A percentile compares a stretch with the other conserved stretches of the same genome.
phyloP scores from a whole-genome alignment of 2,888 invertebrate genomes.

The Argyresthia goedartella region DNA sequence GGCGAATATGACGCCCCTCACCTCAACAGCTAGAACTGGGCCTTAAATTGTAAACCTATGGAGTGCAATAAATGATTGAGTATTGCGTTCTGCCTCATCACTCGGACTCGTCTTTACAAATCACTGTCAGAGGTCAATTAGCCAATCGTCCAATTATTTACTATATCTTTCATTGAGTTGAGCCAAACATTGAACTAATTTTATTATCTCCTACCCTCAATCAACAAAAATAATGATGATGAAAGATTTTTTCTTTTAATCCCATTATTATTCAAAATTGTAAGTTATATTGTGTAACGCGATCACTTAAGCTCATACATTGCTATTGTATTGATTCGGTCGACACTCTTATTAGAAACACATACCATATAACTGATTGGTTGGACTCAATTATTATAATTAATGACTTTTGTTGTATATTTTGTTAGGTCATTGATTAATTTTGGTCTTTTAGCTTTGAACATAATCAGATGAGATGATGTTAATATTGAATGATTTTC shows the following conservation, averaged over 20 bases:
- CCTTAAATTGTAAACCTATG: too few relatives aligned
- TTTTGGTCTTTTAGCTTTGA: conserved; percentile 62
- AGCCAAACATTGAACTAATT: too few relatives aligned
- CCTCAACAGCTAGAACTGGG: too few relatives aligned
- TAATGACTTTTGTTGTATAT: conserved; percentile 72
- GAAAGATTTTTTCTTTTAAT: conserved; percentile 66
- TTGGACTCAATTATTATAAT: conserved; percentile 68
- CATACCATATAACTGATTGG: conserved; percentile 43
- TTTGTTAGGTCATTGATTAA: conserved; percentile 72
- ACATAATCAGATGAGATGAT: conserved; percentile 61
- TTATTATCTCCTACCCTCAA: too few relatives aligned
- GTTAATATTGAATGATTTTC: conserved; percentile 64
- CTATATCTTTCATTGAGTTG: too few relatives aligned
- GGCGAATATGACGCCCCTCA: too few relatives aligned
- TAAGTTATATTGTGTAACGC: conserved; percentile 66
- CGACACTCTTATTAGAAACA: conserved; percentile 28
- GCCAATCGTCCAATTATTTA: too few relatives aligned
- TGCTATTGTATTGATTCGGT: conserved; percentile 45
- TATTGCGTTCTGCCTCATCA: too few relatives aligned
- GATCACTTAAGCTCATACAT: conserved; percentile 59
- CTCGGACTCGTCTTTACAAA: too few relatives aligned
- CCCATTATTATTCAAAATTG: conserved; percentile 70
- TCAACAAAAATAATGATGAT: too few relatives aligned
- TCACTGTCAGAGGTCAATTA: too few relatives aligned
- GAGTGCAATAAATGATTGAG: too few relatives aligned